These are phyloP conservation scores for Siniperca knerii DNA, from an alignment of 2,113 vertebrate species.

Conservation along the genomic window DNA sequence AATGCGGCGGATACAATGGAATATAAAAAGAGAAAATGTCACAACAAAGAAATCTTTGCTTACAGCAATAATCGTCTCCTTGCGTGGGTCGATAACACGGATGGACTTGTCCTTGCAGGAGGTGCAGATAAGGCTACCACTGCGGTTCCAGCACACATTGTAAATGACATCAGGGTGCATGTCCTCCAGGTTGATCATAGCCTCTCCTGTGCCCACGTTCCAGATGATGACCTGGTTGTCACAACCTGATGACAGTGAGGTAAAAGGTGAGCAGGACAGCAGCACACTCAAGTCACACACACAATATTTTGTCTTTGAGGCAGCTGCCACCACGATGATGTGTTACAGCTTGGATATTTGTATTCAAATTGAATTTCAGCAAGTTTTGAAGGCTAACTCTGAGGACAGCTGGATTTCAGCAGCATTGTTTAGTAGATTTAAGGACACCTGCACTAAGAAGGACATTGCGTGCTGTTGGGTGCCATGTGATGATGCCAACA, in stretches of 20 bases:
- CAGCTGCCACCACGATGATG: neutral
- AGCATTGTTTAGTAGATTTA: neutral
- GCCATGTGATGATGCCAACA: constrained; percentile 96
- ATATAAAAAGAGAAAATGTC: neutral
- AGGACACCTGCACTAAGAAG: constrained; percentile 92
- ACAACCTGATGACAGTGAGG: constrained; percentile 83
- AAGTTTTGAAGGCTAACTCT: neutral
- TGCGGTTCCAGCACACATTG: constrained; percentile 95
- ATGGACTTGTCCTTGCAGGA: constrained; percentile 97
- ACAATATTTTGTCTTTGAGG: neutral
- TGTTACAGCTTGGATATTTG: neutral
- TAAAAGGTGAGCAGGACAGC: neutral
- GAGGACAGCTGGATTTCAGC: neutral
- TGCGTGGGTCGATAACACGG: constrained; percentile 94
- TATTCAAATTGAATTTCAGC: neutral
- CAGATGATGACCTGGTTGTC: constrained; percentile 95
- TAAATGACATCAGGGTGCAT: constrained; percentile 96
- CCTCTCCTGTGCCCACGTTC: constrained; percentile 95
- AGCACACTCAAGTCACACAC: too few relatives aligned
- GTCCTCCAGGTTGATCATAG: constrained; percentile 92
- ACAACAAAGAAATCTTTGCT: constrained; percentile 59
- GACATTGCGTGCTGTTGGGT: constrained; percentile 94
- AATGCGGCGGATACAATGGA: neutral
- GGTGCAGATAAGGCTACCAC: constrained; percentile 95
- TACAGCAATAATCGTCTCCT: constrained; percentile 90